Percentiles rank a stretch among this genome's conserved stretches.
These are phyloP conservation scores for Arbacia lixula DNA, from an alignment of 53 echinoderm and acorn worm genomes.

Conservation along the genomic window DNA sequence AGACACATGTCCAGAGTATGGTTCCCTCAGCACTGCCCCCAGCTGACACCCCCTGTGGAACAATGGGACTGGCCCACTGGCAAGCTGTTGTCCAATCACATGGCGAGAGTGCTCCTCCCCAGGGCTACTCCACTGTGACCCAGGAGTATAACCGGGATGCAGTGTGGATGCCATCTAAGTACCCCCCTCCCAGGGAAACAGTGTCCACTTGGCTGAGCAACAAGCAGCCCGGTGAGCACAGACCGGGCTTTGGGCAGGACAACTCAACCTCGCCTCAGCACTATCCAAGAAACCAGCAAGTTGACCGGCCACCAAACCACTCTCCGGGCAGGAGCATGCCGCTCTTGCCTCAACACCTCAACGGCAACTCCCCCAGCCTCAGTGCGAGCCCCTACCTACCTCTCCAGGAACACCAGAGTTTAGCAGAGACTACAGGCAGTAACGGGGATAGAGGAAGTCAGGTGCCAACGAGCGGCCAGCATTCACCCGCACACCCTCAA, in stretches of 20 bases:
- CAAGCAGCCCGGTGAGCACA: conserved; percentile 47
- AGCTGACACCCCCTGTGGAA: conserved; percentile 68
- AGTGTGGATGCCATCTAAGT: conserved; percentile 79
- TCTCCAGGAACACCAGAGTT: background rate
- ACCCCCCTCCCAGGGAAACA: conserved; percentile 61
- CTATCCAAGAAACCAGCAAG: background rate
- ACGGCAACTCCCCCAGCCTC: conserved; percentile 2
- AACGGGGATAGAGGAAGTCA: background rate
- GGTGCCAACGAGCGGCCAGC: background rate
- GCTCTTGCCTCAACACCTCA: conserved; percentile 28
- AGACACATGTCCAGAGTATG: conserved; percentile 64
- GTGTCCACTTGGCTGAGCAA: conserved; percentile 76
- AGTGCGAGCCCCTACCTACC: background rate
- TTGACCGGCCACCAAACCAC: background rate
- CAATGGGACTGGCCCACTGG: conserved; percentile 89
- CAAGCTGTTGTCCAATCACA: conserved; percentile 70
- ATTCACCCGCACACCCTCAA: background rate
- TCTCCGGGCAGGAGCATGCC: conserved; percentile 16
- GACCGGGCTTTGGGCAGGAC: conserved; percentile 9
- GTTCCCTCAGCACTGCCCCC: conserved; percentile 84
- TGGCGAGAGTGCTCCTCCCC: conserved; percentile 46
- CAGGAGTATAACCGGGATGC: conserved; percentile 68
- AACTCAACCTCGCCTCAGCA: background rate
- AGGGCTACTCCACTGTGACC: conserved; percentile 48
- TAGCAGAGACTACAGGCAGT: background rate